Percentiles rank a stretch among this genome's conserved stretches.
phyloP scores from a whole-genome alignment of 2,113 vertebrate species.

The Calcarius ornatus region DNA sequence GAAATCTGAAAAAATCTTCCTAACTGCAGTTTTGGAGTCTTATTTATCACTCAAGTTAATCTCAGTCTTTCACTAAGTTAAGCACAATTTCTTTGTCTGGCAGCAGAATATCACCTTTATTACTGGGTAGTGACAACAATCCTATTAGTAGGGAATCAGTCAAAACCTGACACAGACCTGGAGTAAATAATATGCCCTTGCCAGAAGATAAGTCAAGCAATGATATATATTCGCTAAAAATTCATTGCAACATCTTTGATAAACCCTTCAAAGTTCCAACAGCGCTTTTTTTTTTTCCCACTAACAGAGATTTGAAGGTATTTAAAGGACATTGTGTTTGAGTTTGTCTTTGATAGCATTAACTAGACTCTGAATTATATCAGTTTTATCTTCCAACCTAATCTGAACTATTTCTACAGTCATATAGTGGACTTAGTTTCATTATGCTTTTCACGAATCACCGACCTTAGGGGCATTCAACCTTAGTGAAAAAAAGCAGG shows the following conservation, averaged over 20 bases:
- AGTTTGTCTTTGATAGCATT: slow-evolving; percentile 83
- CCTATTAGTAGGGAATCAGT: not conserved
- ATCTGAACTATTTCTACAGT: slow-evolving; percentile 77
- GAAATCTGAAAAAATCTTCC: slow-evolving; percentile 68
- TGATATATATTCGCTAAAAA: slow-evolving; percentile 64
- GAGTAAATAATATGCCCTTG: not conserved
- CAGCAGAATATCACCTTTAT: slow-evolving; percentile 73
- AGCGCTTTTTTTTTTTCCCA: slow-evolving; percentile 73
- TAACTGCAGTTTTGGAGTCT: slow-evolving; percentile 68
- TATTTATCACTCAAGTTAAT: slow-evolving; percentile 78
- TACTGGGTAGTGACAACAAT: not conserved
- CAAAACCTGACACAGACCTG: not conserved
- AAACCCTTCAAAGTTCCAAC: slow-evolving; percentile 79
- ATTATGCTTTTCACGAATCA: slow-evolving; percentile 72
- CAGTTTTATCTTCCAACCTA: slow-evolving; percentile 70
- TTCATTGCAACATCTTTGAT: slow-evolving; percentile 71
- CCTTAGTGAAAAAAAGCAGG: slow-evolving; percentile 78
- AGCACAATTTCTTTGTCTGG: slow-evolving; percentile 77
- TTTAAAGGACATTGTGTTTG: slow-evolving; percentile 74
- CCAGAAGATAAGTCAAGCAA: not conserved
- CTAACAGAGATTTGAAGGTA: slow-evolving; percentile 71
- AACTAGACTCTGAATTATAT: slow-evolving; percentile 72
- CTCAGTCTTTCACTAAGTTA: slow-evolving; percentile 25
- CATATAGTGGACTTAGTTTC: slow-evolving; percentile 80
- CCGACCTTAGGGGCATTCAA: slow-evolving; percentile 71